phyloP scores from a whole-genome alignment of 2,797 vertebrate genomes.

The Catharus ustulatus region DNA sequence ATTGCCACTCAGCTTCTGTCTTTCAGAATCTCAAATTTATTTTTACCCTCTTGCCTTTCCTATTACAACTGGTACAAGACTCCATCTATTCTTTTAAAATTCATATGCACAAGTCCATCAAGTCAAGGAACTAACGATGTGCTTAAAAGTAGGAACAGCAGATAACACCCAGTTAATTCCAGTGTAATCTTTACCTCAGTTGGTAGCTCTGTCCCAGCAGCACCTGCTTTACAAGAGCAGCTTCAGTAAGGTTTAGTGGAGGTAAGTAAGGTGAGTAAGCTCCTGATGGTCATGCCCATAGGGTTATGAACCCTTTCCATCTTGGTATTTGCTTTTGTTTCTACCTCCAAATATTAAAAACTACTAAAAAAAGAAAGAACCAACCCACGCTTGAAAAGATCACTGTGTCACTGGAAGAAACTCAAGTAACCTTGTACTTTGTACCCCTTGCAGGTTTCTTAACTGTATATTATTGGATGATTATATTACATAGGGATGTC shows the following conservation, averaged over 20 bases:
- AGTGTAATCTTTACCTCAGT: constrained; percentile 45
- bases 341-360: neutral
- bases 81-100: neutral
- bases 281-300: neutral
- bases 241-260: constrained; percentile 28
- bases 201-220: constrained; percentile 43
- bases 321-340: neutral
- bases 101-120: neutral
- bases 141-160: neutral
- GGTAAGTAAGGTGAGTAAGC: constrained; percentile 12
- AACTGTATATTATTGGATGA: neutral
- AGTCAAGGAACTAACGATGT: neutral
- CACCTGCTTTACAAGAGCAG: constrained; percentile 24
- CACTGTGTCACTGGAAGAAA: neutral
- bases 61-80: neutral
- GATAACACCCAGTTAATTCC: constrained; percentile 32
- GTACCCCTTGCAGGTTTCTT: neutral
- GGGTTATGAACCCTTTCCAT: neutral
- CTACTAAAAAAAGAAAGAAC: neutral
- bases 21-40: neutral
- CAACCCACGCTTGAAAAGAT: neutral
- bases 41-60: neutral
- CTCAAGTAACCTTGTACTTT: neutral
- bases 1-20: neutral
- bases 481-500: neutral